Evolutionary conservation across 2,797 vertebrate species (phyloP).

Genomic region (Meriones psammophilus): DNA sequence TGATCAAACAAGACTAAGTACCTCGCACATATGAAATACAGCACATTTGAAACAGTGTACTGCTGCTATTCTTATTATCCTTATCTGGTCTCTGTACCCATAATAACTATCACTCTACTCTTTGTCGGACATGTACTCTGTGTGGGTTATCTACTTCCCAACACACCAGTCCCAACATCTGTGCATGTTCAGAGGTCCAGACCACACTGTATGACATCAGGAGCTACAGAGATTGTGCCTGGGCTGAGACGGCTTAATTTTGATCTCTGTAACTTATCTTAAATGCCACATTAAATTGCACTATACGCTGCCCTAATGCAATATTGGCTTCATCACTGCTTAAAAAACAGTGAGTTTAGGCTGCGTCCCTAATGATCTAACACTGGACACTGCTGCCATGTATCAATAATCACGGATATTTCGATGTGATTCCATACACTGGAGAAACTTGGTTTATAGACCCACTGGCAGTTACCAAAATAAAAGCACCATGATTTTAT

Average conservation of each 20-base stretch:
- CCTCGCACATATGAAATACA: not conserved
- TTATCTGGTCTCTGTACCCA: not conserved
- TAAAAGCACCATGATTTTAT: not conserved
- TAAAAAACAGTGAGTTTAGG: not conserved
- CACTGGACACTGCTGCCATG: not conserved
- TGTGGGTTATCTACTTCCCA: not conserved
- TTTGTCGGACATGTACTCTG: fast-evolving
- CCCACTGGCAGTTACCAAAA: not conserved
- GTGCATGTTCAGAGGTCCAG: too few relatives aligned
- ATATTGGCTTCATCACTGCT: not conserved
- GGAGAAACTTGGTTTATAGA: not conserved
- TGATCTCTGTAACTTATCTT: not conserved
- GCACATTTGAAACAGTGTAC: fast-evolving
- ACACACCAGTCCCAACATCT: not conserved
- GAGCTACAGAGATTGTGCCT: not conserved
- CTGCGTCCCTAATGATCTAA: not conserved
- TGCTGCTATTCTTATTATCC: fast-evolving
- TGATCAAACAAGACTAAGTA: not conserved
- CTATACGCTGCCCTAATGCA: not conserved
- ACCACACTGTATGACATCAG: not conserved
- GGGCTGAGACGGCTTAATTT: not conserved
- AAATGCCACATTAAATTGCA: not conserved
- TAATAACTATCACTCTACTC: not conserved
- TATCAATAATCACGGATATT: not conserved
- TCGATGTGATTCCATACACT: not conserved